Evolutionary conservation across 1,140 invertebrate species (phyloP).

Genomic region (Dreissena rostriformis): DNA sequence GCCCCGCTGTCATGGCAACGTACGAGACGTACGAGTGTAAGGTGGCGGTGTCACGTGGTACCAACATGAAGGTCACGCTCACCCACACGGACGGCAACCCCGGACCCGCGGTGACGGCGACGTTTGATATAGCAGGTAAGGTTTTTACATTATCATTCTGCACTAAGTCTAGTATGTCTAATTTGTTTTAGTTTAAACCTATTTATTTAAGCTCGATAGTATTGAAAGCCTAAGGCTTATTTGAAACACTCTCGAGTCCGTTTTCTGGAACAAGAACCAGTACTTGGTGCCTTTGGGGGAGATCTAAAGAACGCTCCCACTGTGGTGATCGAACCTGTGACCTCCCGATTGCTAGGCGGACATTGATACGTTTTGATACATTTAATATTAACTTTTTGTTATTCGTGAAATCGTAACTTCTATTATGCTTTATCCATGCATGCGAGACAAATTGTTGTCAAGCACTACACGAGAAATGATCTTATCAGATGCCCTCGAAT

Average conservation of each 20-base stretch:
- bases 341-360: not conserved
- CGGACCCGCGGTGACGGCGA: not conserved
- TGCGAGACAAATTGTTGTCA: not conserved
- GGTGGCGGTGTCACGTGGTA: not conserved
- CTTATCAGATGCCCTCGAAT: constrained; percentile 19
- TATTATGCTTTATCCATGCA: not conserved
- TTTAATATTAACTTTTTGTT: not conserved
- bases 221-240: too few species aligned
- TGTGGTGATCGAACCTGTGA: not conserved
- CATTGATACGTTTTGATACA: not conserved
- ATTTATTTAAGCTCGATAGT: not conserved
- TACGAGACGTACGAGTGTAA: not conserved
- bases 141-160: not conserved
- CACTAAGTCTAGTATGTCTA: not conserved
- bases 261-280: too few species aligned
- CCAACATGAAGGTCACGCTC: not conserved
- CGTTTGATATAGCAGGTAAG: constrained; percentile 21
- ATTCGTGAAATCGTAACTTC: not conserved
- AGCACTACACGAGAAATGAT: not conserved
- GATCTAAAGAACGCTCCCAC: not conserved
- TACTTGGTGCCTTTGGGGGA: not conserved
- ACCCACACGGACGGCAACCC: constrained; percentile 14
- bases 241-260: too few species aligned
- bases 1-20: constrained; percentile 13
- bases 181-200: not conserved